Evolutionary conservation across 2,113 vertebrate genomes (phyloP).

Genomic region (Grus americana): DNA sequence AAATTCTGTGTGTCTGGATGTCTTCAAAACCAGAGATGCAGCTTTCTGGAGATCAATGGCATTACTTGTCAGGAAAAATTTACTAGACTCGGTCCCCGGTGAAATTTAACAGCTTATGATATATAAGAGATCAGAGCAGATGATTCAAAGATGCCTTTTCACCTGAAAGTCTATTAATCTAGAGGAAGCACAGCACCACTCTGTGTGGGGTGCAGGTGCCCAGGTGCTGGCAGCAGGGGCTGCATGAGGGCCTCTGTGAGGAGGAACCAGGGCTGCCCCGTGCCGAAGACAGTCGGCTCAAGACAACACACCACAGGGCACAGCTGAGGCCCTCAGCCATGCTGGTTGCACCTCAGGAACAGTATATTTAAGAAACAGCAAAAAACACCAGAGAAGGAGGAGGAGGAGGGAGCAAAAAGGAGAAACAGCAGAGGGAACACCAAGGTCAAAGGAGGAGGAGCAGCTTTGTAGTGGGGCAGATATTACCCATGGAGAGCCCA

Average conservation of each 20-base stretch:
- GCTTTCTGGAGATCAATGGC: neutral
- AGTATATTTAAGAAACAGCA: neutral
- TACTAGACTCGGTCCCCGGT: neutral
- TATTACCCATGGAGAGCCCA: neutral
- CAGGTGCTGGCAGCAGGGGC: accelerated
- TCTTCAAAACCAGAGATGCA: neutral
- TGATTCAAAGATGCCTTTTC: neutral
- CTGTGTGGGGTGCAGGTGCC: neutral
- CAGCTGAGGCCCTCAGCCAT: neutral
- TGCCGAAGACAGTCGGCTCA: neutral
- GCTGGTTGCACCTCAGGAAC: neutral
- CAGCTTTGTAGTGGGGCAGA: neutral
- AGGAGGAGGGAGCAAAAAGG: neutral
- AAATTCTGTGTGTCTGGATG: neutral
- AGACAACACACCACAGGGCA: accelerated
- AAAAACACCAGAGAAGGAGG: neutral
- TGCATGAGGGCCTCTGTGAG: neutral
- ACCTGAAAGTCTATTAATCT: neutral
- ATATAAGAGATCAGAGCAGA: neutral
- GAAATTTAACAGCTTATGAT: neutral
- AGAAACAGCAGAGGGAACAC: neutral
- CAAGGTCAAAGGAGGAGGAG: neutral
- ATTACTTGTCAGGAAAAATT: neutral
- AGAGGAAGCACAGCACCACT: neutral
- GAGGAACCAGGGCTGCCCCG: neutral